These are phyloP conservation scores for Nyctereutes procyonoides DNA, from an alignment of 2,113 vertebrate genomes.

Conservation along the genomic window DNA sequence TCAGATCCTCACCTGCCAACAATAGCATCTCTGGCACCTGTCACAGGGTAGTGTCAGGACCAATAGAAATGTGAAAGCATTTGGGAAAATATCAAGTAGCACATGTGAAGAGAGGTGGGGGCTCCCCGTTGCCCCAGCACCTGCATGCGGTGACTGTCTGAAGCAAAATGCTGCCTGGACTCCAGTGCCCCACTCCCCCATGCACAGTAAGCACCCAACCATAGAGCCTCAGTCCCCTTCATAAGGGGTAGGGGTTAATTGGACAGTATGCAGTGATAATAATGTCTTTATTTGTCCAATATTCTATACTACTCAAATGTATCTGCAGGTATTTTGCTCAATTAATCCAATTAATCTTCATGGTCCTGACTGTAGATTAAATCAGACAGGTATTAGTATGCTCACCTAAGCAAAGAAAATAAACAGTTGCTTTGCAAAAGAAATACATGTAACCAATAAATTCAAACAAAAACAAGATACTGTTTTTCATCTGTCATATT, in stretches of 20 bases:
- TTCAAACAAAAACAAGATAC: not conserved
- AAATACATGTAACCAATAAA: not conserved
- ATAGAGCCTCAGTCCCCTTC: not conserved
- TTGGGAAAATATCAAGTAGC: no score
- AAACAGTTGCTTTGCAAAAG: not conserved
- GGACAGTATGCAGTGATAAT: not conserved
- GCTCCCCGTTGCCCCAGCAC: no score
- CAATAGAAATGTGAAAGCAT: accelerated
- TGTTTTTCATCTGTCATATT: not conserved
- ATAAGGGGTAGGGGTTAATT: not conserved
- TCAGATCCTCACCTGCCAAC: not conserved
- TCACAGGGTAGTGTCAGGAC: accelerated
- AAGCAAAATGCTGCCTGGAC: not conserved
- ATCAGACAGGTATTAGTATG: not conserved
- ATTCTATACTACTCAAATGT: not conserved
- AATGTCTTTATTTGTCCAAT: no score
- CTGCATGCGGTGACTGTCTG: accelerated
- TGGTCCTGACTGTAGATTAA: not conserved
- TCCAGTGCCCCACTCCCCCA: accelerated
- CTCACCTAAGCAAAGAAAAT: not conserved
- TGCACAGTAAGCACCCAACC: not conserved
- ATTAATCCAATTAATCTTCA: not conserved
- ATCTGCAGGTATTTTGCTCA: not conserved
- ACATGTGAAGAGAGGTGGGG: accelerated
- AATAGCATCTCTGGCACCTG: no score